Conservation (phyloP, 2,113 vertebrate genomes). For the Alouatta palliata region DNA sequence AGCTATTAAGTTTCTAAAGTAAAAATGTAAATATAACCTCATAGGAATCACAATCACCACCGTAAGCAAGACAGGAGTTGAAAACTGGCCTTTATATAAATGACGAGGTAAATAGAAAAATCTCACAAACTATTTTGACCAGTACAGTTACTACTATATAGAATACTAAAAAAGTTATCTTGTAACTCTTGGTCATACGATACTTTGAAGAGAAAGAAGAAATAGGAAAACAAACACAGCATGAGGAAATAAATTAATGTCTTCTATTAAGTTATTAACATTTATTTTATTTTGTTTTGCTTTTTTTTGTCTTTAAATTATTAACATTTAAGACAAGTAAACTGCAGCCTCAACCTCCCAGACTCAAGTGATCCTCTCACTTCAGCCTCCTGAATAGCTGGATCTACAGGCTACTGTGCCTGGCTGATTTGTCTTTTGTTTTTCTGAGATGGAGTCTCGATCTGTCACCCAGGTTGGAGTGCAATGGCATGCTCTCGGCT, state of each 20-base stretch:
- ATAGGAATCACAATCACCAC: not conserved
- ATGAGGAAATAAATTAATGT: not conserved
- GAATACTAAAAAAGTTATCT: not conserved
- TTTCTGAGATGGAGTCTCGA: too few relatives aligned
- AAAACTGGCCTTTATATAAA: constrained; percentile 14
- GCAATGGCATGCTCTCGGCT: too few relatives aligned
- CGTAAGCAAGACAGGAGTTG: not conserved
- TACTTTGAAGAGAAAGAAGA: constrained; percentile 25
- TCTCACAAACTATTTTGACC: not conserved
- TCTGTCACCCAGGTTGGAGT: too few relatives aligned
- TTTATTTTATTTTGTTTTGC: too few relatives aligned
- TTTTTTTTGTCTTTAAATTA: not conserved
- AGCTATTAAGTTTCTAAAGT: constrained; percentile 28
- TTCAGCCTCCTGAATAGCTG: too few relatives aligned
- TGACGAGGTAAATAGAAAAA: constrained; percentile 28
- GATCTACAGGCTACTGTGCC: too few relatives aligned
- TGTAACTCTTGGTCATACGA: not conserved
- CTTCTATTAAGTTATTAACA: not conserved
- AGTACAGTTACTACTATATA: not conserved
- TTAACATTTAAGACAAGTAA: constrained; percentile 9
- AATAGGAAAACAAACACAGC: constrained; percentile 15
- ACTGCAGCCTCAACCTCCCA: too few relatives aligned
- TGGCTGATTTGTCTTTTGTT: too few relatives aligned
- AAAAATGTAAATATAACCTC: constrained; percentile 3
- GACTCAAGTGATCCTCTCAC: too few relatives aligned